Conservation (phyloP, 2,888 invertebrate species). For the Pediacus dermestoides region DNA sequence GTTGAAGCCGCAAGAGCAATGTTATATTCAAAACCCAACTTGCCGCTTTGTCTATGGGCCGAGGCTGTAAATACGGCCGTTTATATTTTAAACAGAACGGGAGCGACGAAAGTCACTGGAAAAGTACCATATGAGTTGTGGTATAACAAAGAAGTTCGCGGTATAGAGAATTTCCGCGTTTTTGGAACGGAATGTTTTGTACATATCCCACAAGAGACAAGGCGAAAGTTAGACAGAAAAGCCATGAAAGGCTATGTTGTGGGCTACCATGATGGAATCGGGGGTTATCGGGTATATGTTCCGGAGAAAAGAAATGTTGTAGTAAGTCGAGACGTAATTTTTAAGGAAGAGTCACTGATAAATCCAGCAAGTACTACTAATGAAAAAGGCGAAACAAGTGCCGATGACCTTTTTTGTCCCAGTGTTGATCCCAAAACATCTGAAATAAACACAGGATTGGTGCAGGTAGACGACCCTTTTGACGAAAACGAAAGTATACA, state of each 20-base stretch:
- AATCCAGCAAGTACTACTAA: not conserved
- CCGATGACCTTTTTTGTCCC: no score
- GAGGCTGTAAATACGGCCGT: conserved; percentile 22
- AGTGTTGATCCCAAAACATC: no score
- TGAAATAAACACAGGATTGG: no score
- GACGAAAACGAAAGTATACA: no score
- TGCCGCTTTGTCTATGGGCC: conserved; percentile 17
- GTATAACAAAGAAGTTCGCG: conserved; percentile 11
- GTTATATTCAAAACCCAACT: conserved; percentile 16
- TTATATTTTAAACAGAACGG: conserved; percentile 21
- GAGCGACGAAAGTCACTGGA: conserved; percentile 14
- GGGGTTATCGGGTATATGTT: conserved; percentile 24
- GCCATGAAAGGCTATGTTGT: conserved; percentile 20
- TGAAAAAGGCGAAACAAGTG: no score
- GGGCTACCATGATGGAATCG: conserved; percentile 21
- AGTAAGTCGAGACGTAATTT: conserved; percentile 25
- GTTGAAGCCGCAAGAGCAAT: conserved; percentile 21
- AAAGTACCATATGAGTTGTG: conserved; percentile 19
- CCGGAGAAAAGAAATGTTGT: conserved; percentile 20
- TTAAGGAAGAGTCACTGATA: conserved; percentile 14
- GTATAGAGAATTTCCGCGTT: conserved; percentile 16
- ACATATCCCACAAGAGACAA: conserved; percentile 24
- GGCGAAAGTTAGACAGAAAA: conserved; percentile 23
- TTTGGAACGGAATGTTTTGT: conserved; percentile 27
- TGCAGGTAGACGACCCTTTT: no score